Evolutionary conservation across 2,888 invertebrate species (phyloP).

Genomic region (Platypus cylindrus): DNA sequence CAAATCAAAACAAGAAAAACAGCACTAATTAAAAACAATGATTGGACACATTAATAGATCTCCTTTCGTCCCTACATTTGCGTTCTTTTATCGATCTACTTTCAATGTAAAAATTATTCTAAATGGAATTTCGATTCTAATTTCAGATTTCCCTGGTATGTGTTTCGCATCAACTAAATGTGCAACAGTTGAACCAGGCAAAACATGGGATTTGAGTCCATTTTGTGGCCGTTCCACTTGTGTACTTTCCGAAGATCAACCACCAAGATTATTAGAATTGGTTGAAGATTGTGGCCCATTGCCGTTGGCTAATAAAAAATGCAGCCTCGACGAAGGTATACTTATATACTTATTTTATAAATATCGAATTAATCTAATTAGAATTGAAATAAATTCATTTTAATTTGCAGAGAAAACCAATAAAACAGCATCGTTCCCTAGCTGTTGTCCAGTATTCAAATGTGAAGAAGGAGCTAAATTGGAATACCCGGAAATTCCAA

Average conservation of each 20-base stretch:
- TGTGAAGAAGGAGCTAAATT: slow-evolving; percentile 76
- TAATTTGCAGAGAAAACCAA: slow-evolving; percentile 61
- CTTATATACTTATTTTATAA: neutral
- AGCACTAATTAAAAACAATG: too few species aligned
- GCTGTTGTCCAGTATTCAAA: slow-evolving; percentile 73
- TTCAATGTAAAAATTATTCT: too few species aligned
- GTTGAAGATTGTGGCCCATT: slow-evolving; percentile 85
- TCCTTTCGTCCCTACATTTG: too few species aligned
- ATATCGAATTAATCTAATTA: neutral
- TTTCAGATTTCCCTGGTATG: slow-evolving; percentile 75
- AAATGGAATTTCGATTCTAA: slow-evolving; percentile 17
- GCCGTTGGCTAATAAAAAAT: slow-evolving; percentile 75
- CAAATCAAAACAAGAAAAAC: too few species aligned
- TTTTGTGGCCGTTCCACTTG: slow-evolving; percentile 89
- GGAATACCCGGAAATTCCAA: slow-evolving; percentile 72
- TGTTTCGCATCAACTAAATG: slow-evolving; percentile 85
- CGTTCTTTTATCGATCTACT: too few species aligned
- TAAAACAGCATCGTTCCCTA: slow-evolving; percentile 79
- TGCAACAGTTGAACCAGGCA: slow-evolving; percentile 74
- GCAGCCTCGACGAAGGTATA: slow-evolving; percentile 59
- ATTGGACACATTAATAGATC: too few species aligned
- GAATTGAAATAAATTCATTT: slow-evolving; percentile 8
- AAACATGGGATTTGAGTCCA: slow-evolving; percentile 74
- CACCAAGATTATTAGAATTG: slow-evolving; percentile 64
- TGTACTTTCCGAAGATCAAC: slow-evolving; percentile 63